These are phyloP conservation scores for Cardiocondyla obscurior DNA, from an alignment of 1,140 invertebrate genomes.

Conservation along the genomic window DNA sequence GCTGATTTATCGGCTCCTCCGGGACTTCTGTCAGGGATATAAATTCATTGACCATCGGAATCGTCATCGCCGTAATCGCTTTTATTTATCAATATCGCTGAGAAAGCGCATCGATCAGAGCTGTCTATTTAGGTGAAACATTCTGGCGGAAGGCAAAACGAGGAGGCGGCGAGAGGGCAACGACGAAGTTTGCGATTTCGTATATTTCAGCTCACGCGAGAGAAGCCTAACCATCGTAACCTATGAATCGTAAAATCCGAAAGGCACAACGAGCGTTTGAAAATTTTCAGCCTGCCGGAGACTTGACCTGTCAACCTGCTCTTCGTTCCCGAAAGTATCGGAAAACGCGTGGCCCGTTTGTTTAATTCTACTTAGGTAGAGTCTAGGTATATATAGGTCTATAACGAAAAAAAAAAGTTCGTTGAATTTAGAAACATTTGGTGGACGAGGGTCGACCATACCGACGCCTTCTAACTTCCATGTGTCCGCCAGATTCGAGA, in stretches of 20 bases:
- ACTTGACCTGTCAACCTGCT: not conserved
- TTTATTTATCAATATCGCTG: slow-evolving; percentile 73
- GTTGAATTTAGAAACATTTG: not conserved
- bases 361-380: not conserved
- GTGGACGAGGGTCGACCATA: slow-evolving; percentile 8
- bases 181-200: not conserved
- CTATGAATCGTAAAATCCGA: not conserved
- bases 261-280: not conserved
- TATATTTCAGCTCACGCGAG: not conserved
- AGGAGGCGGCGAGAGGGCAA: not conserved
- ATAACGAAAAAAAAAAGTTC: not conserved
- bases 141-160: slow-evolving; percentile 48
- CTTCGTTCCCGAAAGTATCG: not conserved
- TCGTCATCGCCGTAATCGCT: slow-evolving; percentile 73
- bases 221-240: slow-evolving; percentile 9
- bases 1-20: slow-evolving; percentile 77
- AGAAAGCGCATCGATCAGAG: slow-evolving; percentile 67
- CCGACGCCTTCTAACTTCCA: slow-evolving; percentile 36
- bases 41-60: slow-evolving; percentile 72
- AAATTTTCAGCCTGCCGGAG: not conserved
- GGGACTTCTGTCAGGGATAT: slow-evolving; percentile 69
- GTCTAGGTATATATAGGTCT: not conserved
- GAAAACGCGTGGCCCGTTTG: not conserved
- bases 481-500: slow-evolving; percentile 69
- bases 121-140: slow-evolving; percentile 66